Conservation (phyloP, 2,113 vertebrate genomes). For the Hippoglossus stenolepis region DNA sequence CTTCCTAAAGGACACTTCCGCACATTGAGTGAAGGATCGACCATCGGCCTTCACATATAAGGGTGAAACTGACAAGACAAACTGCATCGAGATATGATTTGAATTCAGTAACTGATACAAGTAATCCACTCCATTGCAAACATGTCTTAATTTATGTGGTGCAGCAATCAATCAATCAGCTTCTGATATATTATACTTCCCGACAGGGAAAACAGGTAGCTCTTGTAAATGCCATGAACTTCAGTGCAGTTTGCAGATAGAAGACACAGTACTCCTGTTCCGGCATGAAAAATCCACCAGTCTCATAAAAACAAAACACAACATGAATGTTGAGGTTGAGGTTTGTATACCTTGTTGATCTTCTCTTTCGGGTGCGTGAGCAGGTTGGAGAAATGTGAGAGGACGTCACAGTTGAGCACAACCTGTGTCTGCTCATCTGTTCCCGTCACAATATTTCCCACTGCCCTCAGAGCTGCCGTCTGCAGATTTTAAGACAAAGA, state of each 20-base stretch:
- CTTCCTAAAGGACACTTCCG: too few species aligned
- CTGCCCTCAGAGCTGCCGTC: conserved; percentile 97
- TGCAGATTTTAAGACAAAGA: conserved; percentile 57
- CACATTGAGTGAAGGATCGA: too few species aligned
- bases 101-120: too few species aligned
- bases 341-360: conserved; percentile 93
- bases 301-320: background rate
- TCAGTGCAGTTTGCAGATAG: background rate
- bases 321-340: background rate
- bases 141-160: too few species aligned
- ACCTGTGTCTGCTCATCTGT: conserved; percentile 99
- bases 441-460: conserved; percentile 98
- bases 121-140: too few species aligned
- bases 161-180: too few species aligned
- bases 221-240: background rate
- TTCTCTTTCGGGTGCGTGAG: conserved; percentile 99
- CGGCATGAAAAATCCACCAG: background rate
- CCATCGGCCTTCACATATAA: too few species aligned
- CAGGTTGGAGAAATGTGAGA: conserved; percentile 96
- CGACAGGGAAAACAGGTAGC: background rate
- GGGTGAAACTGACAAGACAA: too few species aligned
- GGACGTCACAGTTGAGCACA: conserved; percentile 99
- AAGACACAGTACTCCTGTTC: too few species aligned
- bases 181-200: background rate
- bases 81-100: too few species aligned